Evolutionary conservation across 2,888 invertebrate species (phyloP), one percentile per base, ranked within the genome.

Genomic region (Ochropleura leucogaster): DNA sequence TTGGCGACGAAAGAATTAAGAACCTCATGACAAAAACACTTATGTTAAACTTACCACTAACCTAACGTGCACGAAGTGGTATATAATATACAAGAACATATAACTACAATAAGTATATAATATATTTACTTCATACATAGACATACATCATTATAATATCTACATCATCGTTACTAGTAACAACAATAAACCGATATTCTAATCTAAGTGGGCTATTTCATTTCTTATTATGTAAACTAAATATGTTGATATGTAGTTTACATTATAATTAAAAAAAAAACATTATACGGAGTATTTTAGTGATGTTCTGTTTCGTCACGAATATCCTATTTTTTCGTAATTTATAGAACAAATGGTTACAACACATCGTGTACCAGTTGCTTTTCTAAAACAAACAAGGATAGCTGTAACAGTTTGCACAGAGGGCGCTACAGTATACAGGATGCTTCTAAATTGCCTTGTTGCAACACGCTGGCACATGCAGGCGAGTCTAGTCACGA

Each of bases 401-500:
- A 14, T 16, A 4, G 7, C 47, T 47, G 16, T 62, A 55, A 55
- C 16, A 47, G 70, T 62, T 78, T 78, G 47, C n/a, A 30, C 30
- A 62, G 60, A 47, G 60, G 69, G 20, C 20, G 59, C 46, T 62
- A 72, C 51, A 51, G 14, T 18, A 30, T 42, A 69, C 53, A 53
- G 12, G 10, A 0, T 62, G 53, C 42, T 30, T 63, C 47, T 49
- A 63, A 78, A 63, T 76, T 70, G 47, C 30, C 49, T 71, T 55
- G 30, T 70, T 78, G 70, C 53, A 53, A 42, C 30, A 42, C 20
- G 42, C 14, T 69, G 42, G 53, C 16, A 69, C 70, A 30, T 55
- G 30, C 30, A 30, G 60, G 47, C 18, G 30, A 4, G 53, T 79
- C 79, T 44, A 55, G 75, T 70, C 71, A 76, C 71, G 75, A 70